Conservation (phyloP, 2,888 invertebrate genomes). For the Atrina japonica region DNA sequence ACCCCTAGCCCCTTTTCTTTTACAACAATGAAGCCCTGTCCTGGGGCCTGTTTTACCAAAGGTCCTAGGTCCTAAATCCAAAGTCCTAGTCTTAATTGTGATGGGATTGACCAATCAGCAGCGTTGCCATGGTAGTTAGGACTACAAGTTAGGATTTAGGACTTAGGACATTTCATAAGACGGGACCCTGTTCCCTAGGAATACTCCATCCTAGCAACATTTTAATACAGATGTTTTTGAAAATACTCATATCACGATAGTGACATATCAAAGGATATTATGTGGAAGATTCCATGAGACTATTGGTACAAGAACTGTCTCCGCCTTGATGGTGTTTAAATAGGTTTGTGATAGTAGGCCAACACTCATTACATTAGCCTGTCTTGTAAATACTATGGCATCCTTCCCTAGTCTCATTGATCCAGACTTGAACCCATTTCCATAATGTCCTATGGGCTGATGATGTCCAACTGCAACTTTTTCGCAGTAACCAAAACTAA, state of each 20-base stretch:
- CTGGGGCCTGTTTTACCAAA: too few relatives aligned
- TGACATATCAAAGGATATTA: conserved; percentile 70
- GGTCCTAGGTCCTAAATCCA: too few relatives aligned
- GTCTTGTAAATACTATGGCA: conserved; percentile 77
- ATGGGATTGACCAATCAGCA: too few relatives aligned
- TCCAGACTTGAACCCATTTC: conserved; percentile 80
- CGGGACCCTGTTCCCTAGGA: too few relatives aligned
- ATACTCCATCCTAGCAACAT: too few relatives aligned
- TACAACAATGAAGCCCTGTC: too few relatives aligned
- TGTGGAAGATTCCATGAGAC: conserved; percentile 70
- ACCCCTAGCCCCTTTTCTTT: too few relatives aligned
- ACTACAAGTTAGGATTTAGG: too few relatives aligned
- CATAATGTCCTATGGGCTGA: conserved; percentile 78
- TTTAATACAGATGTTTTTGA: too few relatives aligned
- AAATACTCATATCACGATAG: background rate
- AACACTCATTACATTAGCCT: conserved; percentile 64
- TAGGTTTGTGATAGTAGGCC: conserved; percentile 78
- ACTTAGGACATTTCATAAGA: too few relatives aligned
- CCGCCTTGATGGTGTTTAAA: conserved; percentile 67
- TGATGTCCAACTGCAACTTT: conserved; percentile 68
- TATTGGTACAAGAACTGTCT: conserved; percentile 77
- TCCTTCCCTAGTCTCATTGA: conserved; percentile 79
- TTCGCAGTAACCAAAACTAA: conserved; percentile 79
- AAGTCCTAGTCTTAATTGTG: too few relatives aligned
- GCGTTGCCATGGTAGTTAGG: too few relatives aligned